Percentiles rank a stretch among this genome's conserved stretches.
Evolutionary conservation across 1,140 invertebrate species (phyloP).

Genomic region (Euura lappo): DNA sequence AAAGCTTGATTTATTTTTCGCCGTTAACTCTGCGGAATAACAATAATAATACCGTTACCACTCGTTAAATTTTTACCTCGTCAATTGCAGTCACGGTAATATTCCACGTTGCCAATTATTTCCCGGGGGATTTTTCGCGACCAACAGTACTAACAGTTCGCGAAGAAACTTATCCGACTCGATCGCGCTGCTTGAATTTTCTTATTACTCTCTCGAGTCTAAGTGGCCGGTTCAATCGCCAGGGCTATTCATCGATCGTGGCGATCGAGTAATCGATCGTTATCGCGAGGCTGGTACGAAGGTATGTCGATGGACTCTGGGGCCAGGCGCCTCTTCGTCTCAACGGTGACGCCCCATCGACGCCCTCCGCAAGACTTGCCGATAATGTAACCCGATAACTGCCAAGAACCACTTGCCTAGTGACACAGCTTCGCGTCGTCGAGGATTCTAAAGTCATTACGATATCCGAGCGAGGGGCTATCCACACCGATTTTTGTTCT

Average conservation of each 20-base stretch:
- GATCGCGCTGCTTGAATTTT: background rate
- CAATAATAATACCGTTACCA: too few relatives aligned
- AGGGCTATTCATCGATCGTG: background rate
- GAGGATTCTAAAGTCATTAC: background rate
- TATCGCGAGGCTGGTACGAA: background rate
- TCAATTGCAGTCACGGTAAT: too few relatives aligned
- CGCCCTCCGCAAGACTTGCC: background rate
- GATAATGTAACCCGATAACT: background rate
- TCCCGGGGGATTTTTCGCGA: too few relatives aligned
- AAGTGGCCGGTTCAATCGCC: background rate
- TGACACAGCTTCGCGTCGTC: background rate
- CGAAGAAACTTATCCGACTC: too few relatives aligned
- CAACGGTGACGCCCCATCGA: background rate
- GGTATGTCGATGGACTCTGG: background rate
- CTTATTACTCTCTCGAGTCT: background rate
- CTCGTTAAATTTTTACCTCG: too few relatives aligned
- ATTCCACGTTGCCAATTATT: too few relatives aligned
- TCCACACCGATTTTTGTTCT: too few relatives aligned
- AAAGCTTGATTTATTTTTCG: too few relatives aligned
- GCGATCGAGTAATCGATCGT: conserved; percentile 2
- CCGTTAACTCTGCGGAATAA: too few relatives aligned
- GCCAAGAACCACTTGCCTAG: background rate
- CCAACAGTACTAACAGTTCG: too few relatives aligned
- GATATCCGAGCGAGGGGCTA: too few relatives aligned
- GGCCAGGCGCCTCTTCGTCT: background rate